Conservation (phyloP, 92 coral and sea anemone species). For the Porites divaricata region DNA sequence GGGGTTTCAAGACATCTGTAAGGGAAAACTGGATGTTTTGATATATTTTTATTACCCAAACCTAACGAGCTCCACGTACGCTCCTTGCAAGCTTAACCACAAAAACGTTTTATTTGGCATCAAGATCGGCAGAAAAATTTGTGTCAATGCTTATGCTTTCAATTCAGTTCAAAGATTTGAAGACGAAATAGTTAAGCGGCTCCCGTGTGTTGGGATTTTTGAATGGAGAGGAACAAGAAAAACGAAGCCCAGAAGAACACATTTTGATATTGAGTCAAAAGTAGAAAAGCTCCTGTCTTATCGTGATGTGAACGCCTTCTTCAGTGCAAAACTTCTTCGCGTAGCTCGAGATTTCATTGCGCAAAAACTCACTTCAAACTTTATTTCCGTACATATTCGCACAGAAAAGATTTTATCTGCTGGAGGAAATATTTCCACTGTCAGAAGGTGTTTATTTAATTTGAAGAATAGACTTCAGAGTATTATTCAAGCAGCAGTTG, state of each 20-base stretch:
- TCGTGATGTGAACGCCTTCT: slow-evolving; percentile 43
- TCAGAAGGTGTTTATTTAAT: neutral
- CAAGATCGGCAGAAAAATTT: slow-evolving; percentile 16
- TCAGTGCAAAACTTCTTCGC: neutral
- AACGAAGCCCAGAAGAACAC: slow-evolving; percentile 33
- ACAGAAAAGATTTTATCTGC: neutral
- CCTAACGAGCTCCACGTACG: slow-evolving; percentile 49
- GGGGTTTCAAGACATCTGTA: slow-evolving; percentile 79
- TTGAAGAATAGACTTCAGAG: neutral
- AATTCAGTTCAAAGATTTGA: slow-evolving; percentile 75
- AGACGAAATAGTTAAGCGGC: slow-evolving; percentile 65
- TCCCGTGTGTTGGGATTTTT: slow-evolving; percentile 86
- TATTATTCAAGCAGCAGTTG: neutral
- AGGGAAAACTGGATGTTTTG: slow-evolving; percentile 72
- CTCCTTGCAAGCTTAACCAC: slow-evolving; percentile 46
- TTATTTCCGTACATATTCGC: slow-evolving; percentile 5
- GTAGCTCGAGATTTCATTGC: neutral
- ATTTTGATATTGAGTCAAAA: slow-evolving; percentile 64
- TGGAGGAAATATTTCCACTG: too few species aligned
- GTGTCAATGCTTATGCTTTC: slow-evolving; percentile 64
- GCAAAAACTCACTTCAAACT: neutral
- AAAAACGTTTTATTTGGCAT: neutral
- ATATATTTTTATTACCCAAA: slow-evolving; percentile 73
- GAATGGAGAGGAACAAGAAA: slow-evolving; percentile 82
- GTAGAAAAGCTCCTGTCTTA: slow-evolving; percentile 49